These are phyloP conservation scores for Tenthredo amoena DNA, from an alignment of 2,888 invertebrate genomes.

Conservation along the genomic window DNA sequence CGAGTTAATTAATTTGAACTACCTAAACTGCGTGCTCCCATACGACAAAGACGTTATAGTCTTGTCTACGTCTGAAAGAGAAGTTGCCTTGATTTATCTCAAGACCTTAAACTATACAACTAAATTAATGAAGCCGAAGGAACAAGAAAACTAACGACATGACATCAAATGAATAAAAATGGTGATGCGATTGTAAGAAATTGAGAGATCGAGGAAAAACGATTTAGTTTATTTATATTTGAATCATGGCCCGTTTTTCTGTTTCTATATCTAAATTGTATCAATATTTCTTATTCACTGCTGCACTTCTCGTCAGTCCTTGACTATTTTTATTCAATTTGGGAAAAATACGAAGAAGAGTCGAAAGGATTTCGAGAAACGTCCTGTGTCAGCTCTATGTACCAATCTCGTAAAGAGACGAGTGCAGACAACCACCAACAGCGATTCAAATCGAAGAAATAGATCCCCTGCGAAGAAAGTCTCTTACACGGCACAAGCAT, in stretches of 20 bases:
- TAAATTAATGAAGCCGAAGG: background rate
- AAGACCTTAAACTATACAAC: background rate
- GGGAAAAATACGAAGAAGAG: background rate
- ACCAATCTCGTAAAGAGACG: background rate
- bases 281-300: background rate
- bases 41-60: constrained; percentile 13
- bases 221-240: no score
- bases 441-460: background rate
- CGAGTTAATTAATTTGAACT: constrained; percentile 37
- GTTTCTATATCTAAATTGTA: background rate
- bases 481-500: background rate
- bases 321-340: background rate
- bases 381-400: background rate
- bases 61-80: background rate
- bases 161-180: no score
- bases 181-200: no score
- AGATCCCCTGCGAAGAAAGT: background rate
- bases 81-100: background rate
- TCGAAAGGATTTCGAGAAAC: background rate
- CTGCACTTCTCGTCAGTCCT: background rate
- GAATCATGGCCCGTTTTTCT: no score
- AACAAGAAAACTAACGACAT: background rate
- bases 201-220: no score
- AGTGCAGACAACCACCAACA: constrained; percentile 1
- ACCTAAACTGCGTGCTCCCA: background rate